These are phyloP conservation scores for Cylloceria caligata DNA, from an alignment of 2,888 invertebrate species.

Conservation along the genomic window DNA sequence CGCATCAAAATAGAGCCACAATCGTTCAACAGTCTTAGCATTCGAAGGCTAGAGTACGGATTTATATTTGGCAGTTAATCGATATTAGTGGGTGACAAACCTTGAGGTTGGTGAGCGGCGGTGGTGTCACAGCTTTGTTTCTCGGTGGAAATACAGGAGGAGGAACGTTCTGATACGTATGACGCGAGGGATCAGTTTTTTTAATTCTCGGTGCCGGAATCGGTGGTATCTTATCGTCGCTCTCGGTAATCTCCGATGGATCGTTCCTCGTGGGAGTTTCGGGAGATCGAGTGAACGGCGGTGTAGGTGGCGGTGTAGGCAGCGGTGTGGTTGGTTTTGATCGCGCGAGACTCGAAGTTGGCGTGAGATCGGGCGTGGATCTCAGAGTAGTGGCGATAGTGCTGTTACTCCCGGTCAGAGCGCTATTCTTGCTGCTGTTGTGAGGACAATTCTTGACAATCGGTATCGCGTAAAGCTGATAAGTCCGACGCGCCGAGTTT, in stretches of 20 bases:
- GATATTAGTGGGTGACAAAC: constrained; percentile 79
- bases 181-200: constrained; percentile 81
- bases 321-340: constrained; percentile 60
- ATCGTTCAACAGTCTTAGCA: constrained; percentile 6
- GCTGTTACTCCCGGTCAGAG: constrained; percentile 69
- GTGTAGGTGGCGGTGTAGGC: constrained; percentile 62
- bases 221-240: constrained; percentile 70
- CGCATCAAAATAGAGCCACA: not conserved
- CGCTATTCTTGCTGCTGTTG: constrained; percentile 71
- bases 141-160: constrained; percentile 84
- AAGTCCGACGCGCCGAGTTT: constrained; percentile 70
- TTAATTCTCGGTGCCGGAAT: constrained; percentile 79
- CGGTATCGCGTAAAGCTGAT: constrained; percentile 82
- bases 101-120: constrained; percentile 73
- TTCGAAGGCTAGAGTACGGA: constrained; percentile 12
- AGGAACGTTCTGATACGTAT: constrained; percentile 86
- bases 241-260: not conserved
- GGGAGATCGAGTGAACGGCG: constrained; percentile 42
- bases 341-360: constrained; percentile 68
- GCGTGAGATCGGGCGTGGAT: constrained; percentile 70
- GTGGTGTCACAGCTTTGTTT: constrained; percentile 67
- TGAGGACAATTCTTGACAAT: constrained; percentile 81
- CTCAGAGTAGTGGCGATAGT: constrained; percentile 75
- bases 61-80: constrained; percentile 60
- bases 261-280: constrained; percentile 11